Evolutionary conservation across 1,140 invertebrate species (phyloP).

Genomic region (Drosophila pruinosa): DNA sequence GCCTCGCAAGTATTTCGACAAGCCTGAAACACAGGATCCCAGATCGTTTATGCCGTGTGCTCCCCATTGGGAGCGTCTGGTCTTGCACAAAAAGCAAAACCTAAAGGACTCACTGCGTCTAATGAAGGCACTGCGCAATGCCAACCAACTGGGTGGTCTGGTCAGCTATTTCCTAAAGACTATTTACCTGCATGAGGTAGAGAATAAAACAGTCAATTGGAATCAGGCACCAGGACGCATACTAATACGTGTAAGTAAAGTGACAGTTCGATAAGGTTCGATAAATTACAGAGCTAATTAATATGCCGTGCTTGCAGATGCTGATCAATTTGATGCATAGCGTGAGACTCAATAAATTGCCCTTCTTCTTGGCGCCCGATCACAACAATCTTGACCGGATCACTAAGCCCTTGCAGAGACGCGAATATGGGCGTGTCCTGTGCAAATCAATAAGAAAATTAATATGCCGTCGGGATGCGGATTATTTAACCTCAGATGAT

Average conservation of each 20-base stretch:
- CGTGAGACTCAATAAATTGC: conserved; percentile 16
- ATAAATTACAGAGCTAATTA: too few species aligned
- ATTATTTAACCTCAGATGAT: conserved; percentile 21
- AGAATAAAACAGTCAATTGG: neutral
- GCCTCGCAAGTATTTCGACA: conserved; percentile 21
- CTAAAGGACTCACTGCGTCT: conserved; percentile 49
- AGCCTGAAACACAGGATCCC: conserved; percentile 2
- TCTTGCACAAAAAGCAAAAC: conserved; percentile 39
- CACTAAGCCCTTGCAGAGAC: neutral
- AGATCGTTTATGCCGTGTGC: conserved; percentile 47
- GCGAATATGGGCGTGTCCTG: neutral
- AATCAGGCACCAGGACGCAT: conserved; percentile 36
- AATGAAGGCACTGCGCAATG: conserved; percentile 46
- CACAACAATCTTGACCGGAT: conserved; percentile 28
- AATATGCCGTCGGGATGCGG: neutral
- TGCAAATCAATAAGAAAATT: neutral
- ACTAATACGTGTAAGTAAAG: conserved; percentile 45
- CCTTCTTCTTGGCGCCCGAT: conserved; percentile 44
- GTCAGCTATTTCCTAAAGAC: conserved; percentile 51
- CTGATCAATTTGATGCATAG: neutral
- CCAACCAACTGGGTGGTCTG: conserved; percentile 31
- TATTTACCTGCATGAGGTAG: conserved; percentile 19
- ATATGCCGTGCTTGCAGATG: conserved; percentile 13
- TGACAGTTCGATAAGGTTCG: too few species aligned
- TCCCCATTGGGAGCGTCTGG: conserved; percentile 48